Base-by-base conservation (phyloP, 2,113 vertebrate species). In the Bujurquina vittata region DNA sequence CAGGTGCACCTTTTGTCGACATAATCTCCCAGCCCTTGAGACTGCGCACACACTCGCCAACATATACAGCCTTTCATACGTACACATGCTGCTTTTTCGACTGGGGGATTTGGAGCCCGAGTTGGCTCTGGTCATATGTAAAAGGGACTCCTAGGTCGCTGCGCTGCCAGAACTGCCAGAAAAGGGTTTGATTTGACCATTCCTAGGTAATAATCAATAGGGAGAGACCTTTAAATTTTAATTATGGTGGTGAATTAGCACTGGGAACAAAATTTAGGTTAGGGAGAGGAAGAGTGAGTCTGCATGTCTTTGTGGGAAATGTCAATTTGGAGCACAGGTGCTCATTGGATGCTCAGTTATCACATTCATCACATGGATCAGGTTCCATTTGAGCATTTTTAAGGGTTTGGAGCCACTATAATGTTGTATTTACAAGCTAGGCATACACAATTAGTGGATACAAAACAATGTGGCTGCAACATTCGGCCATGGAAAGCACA, bases 1-100 rank as follows among this genome's bases (percentile, higher is more conserved):
- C 94, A 95, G 94, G 94, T 95, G 94, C 93, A 93, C 92, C 93
- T 93, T 95, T 95, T 95, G 94, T 95, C 89, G 79, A 89, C 91
- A 90, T 95, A 94, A 95, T 95, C 94, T 95, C 93, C 86, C 85
- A 88, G 92, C 93, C 93, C 94, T 94, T 81, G 93, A 95, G 94
- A 95, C 93, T 37, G 77, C 17, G 79, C 79, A 37, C 89, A 85
- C 91, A 90, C 89, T 75, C 91, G 91, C 91, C 92, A 89, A 85
- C 91, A 86, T 90, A 91, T 81, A 92, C 87, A 84, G 92, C 89
- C 89, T 90, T 92, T 91, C 89, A 91, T 86, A 92, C 75, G 77
- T 89, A 92, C 88, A 84, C 89, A 90, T 79, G 85, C 88, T 90
- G 88, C 83, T 63, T 81, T 79, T 84, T 75, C 52, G 22, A 73